These are phyloP conservation scores for Keiferia lycopersicella DNA, from an alignment of 2,888 invertebrate species.

Conservation along the genomic window DNA sequence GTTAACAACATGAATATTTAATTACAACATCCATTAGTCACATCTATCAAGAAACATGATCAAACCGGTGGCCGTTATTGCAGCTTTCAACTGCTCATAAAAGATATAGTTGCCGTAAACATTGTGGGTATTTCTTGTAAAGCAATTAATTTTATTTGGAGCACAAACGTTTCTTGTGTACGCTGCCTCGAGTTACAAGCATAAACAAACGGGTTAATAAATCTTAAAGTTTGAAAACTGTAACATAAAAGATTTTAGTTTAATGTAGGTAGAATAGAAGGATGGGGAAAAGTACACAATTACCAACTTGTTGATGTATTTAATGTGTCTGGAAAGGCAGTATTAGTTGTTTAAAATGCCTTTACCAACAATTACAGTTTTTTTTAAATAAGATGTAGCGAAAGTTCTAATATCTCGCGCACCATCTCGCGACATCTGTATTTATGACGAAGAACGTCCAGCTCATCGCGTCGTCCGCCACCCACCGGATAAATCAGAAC, in stretches of 20 bases:
- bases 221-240: conserved; percentile 14
- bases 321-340: not conserved
- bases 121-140: conserved; percentile 14
- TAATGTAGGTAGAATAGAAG: not conserved
- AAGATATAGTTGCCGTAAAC: conserved; percentile 22
- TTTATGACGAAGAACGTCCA: not conserved
- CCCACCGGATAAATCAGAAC: conserved; percentile 4
- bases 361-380: too few species aligned
- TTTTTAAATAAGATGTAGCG: too few species aligned
- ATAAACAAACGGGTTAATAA: conserved; percentile 14
- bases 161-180: conserved; percentile 15
- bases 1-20: conserved; percentile 36
- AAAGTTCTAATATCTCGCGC: too few species aligned
- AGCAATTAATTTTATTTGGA: conserved; percentile 15
- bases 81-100: conserved; percentile 22
- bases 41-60: conserved; percentile 18
- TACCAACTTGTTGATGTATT: not conserved
- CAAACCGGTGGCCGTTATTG: conserved; percentile 15
- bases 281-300: not conserved
- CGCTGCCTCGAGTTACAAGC: conserved; percentile 6
- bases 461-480: not conserved
- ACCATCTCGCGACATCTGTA: not conserved
- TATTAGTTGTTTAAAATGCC: too few species aligned
- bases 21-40: conserved; percentile 29
- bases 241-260: not conserved